Percentiles rank a stretch among this genome's conserved stretches.
These are phyloP conservation scores for Ptiloglossa arizonensis DNA, from an alignment of 1,140 invertebrate genomes.

Conservation along the genomic window DNA sequence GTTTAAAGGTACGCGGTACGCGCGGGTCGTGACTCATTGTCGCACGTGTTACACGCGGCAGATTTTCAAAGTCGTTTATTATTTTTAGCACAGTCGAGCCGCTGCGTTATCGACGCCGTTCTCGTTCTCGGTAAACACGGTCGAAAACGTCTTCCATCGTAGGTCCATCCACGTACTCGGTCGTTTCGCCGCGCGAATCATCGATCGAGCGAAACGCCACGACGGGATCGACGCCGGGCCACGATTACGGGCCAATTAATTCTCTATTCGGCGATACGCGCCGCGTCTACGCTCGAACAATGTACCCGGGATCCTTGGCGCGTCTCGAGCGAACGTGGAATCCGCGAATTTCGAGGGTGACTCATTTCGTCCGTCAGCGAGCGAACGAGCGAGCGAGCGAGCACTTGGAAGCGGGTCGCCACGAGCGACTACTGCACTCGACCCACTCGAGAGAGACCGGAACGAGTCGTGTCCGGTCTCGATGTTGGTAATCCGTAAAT, in stretches of 20 bases:
- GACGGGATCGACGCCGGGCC: not conserved
- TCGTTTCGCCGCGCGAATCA: too few species aligned
- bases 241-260: not conserved
- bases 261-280: not conserved
- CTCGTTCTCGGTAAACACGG: too few species aligned
- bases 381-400: not conserved
- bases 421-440: conserved; percentile 51
- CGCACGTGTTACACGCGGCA: too few species aligned
- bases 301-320: not conserved
- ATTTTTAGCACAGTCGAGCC: too few species aligned
- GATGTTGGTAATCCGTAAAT: conserved; percentile 60
- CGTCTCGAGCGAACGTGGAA: not conserved
- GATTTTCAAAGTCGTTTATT: too few species aligned
- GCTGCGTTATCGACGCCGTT: too few species aligned
- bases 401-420: conserved; percentile 37
- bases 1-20: too few species aligned
- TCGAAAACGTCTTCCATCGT: too few species aligned
- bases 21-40: too few species aligned
- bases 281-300: not conserved
- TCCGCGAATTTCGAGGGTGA: conserved; percentile 18
- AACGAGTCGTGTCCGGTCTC: conserved; percentile 64
- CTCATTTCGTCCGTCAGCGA: conserved; percentile 6
- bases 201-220: not conserved
- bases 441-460: conserved; percentile 61
- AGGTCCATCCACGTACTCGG: too few species aligned